These are phyloP conservation scores for Drosophila pachea DNA, from an alignment of 1,140 invertebrate species.

Conservation along the genomic window DNA sequence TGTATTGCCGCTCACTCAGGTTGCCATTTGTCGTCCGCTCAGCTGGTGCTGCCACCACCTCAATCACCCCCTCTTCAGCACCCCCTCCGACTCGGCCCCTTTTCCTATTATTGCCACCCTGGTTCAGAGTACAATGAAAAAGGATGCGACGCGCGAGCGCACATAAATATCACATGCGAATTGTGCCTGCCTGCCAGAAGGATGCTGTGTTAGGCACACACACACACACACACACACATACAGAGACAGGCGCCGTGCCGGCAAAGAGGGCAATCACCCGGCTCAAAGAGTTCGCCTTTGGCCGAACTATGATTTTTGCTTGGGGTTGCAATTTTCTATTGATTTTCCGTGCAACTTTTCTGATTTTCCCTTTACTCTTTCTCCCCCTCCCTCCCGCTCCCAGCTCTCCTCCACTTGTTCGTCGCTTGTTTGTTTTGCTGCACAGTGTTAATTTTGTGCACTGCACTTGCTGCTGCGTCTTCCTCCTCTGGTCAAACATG, in stretches of 20 bases:
- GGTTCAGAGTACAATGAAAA: slow-evolving; percentile 61
- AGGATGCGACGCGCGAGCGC: slow-evolving; percentile 71
- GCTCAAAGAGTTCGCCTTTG: slow-evolving; percentile 33
- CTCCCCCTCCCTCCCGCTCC: too few relatives aligned
- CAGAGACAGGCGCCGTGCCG: slow-evolving; percentile 57
- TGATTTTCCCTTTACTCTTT: background rate
- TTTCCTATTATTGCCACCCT: slow-evolving; percentile 15
- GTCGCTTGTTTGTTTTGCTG: slow-evolving; percentile 2
- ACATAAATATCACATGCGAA: slow-evolving; percentile 61
- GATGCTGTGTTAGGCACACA: slow-evolving; percentile 38
- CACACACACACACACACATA: slow-evolving; percentile 30
- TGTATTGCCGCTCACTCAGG: slow-evolving; percentile 67
- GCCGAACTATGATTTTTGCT: slow-evolving; percentile 46
- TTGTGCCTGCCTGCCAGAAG: slow-evolving; percentile 24
- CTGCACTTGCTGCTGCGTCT: slow-evolving; percentile 11
- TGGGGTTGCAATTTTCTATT: slow-evolving; percentile 72
- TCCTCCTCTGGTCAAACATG: slow-evolving; percentile 41
- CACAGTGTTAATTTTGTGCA: slow-evolving; percentile 51
- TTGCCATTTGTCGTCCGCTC: slow-evolving; percentile 62
- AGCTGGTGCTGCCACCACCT: background rate
- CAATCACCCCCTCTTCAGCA: slow-evolving; percentile 2
- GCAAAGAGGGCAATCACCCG: slow-evolving; percentile 76
- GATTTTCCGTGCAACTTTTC: slow-evolving; percentile 57
- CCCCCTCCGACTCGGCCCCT: background rate
- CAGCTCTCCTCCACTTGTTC: too few relatives aligned